These are phyloP conservation scores for Bembecia ichneumoniformis DNA, from an alignment of 2,888 invertebrate species.

Conservation along the genomic window DNA sequence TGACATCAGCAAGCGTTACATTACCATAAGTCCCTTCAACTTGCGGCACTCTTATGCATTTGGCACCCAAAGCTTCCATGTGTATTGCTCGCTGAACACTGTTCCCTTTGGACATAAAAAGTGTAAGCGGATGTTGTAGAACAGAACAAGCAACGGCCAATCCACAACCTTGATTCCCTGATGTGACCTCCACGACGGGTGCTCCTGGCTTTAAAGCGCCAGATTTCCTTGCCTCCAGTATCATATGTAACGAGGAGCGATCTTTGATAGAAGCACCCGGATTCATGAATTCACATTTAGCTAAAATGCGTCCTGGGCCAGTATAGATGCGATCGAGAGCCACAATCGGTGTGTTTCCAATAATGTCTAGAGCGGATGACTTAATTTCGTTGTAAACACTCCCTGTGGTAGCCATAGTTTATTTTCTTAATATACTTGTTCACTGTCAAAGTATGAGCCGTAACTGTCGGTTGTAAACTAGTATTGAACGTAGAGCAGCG, in stretches of 20 bases:
- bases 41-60: constrained; percentile 53
- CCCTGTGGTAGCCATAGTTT: constrained; percentile 13
- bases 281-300: constrained; percentile 65
- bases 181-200: constrained; percentile 54
- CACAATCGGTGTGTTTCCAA: constrained; percentile 60
- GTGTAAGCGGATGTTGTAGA: constrained; percentile 49
- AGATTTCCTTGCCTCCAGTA: constrained; percentile 33
- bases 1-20: constrained; percentile 51
- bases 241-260: constrained; percentile 55
- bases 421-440: not conserved
- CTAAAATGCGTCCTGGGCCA: constrained; percentile 56
- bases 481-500: not conserved
- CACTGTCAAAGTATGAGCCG: not conserved
- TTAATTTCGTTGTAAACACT: constrained; percentile 43
- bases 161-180: constrained; percentile 62
- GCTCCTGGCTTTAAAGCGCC: constrained; percentile 45
- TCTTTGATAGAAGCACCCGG: constrained; percentile 62
- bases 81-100: constrained; percentile 57
- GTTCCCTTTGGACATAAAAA: constrained; percentile 60
- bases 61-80: constrained; percentile 62
- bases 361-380: constrained; percentile 54
- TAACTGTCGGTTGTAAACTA: not conserved
- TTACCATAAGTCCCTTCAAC: constrained; percentile 60
- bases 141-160: constrained; percentile 61
- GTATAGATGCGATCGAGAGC: constrained; percentile 53